Base-by-base conservation (phyloP, 2,888 invertebrate species). In the Scaeva pyrastri region DNA sequence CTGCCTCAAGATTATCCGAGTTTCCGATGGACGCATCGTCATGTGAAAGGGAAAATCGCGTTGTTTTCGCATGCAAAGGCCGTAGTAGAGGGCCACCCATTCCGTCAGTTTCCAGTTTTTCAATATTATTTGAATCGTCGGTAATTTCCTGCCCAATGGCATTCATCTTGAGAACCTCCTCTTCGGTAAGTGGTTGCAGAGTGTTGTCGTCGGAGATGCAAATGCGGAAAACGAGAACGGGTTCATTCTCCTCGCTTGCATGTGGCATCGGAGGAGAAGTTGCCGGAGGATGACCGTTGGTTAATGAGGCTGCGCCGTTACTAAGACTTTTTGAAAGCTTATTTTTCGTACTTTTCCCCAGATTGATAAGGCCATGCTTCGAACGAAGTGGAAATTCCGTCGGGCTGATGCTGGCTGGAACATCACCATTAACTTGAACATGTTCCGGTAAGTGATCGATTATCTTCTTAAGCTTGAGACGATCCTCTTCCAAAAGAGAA, bases 11-110 rank as follows among this genome's bases (percentile, higher is more conserved):
- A 93, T 98, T 98, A 91, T 98, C 98, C 5, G 98, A 98, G 90
- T 97, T 98, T 14, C 97, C 97, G 75, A 97, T 95, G 0, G 97
- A 98, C 23, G 97, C 98, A 92, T 98, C 98, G 90, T 98, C 98
- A 90, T 97, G 97, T 0, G 97, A 97, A 60, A 97, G 93, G 0
- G 97, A 97, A 92, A 98, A 98, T 84, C 95, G 93, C 12, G 95
- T 94, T 0, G 94, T 92, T 90, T 95, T 95, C 89, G 94, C 94
- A 77, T 93, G 93, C 7, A 94, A 90, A 43, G 92, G 91, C 31
- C 92, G 91, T 41, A 93, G 90, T 3, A 93, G 91, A 88, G 92
- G 90, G 0, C 90, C 91, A 68, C 91, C 91, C 72, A 91, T 87
- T 55, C 90, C 91, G 76, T 91, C 91, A 7, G 88, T 88, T 66